Evolutionary conservation across 2,797 vertebrate species (phyloP).

Genomic region (Lithobates sylvaticus): DNA sequence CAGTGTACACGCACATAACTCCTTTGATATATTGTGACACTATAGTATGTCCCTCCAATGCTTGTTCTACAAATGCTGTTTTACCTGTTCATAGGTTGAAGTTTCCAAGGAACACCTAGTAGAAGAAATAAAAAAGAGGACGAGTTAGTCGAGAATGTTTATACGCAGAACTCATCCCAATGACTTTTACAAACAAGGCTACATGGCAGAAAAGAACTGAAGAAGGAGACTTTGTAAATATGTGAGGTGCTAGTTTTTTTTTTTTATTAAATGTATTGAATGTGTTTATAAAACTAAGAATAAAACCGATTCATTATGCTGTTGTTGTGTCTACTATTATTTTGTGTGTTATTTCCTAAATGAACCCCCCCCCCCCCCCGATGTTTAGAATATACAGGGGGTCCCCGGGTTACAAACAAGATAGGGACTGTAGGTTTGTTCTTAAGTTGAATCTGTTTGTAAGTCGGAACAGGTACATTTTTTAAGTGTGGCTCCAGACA

Average conservation of each 20-base stretch:
- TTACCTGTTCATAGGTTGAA: constrained; percentile 4
- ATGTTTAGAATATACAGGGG: too few relatives aligned
- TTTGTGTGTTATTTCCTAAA: too few relatives aligned
- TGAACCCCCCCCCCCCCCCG: too few relatives aligned
- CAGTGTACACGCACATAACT: too few relatives aligned
- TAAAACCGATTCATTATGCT: neutral
- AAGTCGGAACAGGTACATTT: too few relatives aligned
- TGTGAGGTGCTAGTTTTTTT: neutral
- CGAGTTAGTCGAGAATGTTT: neutral
- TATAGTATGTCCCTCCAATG: too few relatives aligned
- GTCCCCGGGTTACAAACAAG: too few relatives aligned
- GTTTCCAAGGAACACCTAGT: constrained; percentile 24
- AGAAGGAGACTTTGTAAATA: neutral
- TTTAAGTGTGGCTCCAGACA: too few relatives aligned
- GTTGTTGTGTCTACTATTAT: too few relatives aligned
- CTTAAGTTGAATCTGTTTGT: too few relatives aligned
- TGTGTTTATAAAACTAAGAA: neutral
- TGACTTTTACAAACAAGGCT: neutral
- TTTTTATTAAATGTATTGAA: neutral
- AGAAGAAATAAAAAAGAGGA: constrained; percentile 49
- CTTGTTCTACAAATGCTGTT: neutral
- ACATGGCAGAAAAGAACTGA: neutral
- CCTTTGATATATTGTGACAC: neutral
- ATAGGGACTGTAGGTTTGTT: too few relatives aligned
- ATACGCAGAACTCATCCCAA: neutral